phyloP scores from a whole-genome alignment of 2,888 invertebrate genomes.

The Eupithecia abbreviata region DNA sequence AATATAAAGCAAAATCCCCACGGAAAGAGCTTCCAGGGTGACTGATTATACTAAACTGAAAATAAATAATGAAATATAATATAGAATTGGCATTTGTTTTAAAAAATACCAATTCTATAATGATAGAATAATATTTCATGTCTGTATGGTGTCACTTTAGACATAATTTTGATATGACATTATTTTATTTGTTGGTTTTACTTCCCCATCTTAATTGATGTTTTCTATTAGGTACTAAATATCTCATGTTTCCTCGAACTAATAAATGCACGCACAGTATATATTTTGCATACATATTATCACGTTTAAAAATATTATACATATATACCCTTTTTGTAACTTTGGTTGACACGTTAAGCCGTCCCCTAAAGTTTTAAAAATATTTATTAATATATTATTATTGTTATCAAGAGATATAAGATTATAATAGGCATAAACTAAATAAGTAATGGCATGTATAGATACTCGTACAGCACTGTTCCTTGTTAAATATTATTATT shows the following conservation, averaged over 20 bases:
- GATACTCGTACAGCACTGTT: slow-evolving; percentile 33
- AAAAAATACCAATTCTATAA: slow-evolving; percentile 32
- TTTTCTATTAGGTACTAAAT: background rate
- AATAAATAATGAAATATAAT: slow-evolving; percentile 17
- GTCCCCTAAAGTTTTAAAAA: slow-evolving; percentile 77
- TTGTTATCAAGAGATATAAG: slow-evolving; percentile 43
- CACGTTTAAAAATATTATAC: background rate
- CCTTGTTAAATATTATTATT: slow-evolving; percentile 23
- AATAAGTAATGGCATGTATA: slow-evolving; percentile 21
- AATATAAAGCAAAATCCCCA: slow-evolving; percentile 20
- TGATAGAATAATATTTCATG: slow-evolving; percentile 20
- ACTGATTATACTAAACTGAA: slow-evolving; percentile 32
- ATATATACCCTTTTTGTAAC: slow-evolving; percentile 50
- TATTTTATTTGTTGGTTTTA: background rate
- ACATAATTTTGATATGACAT: slow-evolving; percentile 11
- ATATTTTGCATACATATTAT: background rate
- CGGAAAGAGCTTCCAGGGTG: slow-evolving; percentile 33
- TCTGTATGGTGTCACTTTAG: slow-evolving; percentile 27
- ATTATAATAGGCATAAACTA: slow-evolving; percentile 25
- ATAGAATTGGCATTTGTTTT: no score
- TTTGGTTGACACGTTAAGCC: slow-evolving; percentile 72
- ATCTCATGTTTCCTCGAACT: background rate
- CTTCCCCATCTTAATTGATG: background rate
- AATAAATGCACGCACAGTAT: slow-evolving; percentile 8
- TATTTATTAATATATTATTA: slow-evolving; percentile 53